Conservation (phyloP, 2,113 vertebrate species). For the Hystrix brachyura region DNA sequence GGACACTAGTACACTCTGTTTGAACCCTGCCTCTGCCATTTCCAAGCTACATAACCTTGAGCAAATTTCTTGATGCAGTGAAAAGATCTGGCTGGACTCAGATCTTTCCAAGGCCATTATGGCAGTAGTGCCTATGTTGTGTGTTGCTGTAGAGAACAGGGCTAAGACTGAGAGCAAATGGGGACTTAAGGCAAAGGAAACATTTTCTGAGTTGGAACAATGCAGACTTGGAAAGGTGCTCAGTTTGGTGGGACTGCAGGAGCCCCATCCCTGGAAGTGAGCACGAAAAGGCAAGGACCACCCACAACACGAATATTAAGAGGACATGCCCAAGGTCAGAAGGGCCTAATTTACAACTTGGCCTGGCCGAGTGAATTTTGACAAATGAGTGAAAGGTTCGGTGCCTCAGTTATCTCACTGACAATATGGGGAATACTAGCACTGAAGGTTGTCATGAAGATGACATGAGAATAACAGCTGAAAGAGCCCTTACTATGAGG, state of each 20-base stretch:
- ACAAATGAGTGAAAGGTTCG: background rate
- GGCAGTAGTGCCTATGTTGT: fast-evolving
- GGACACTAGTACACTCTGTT: background rate
- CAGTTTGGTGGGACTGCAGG: background rate
- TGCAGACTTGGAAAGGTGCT: background rate
- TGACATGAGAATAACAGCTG: background rate
- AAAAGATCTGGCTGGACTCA: background rate
- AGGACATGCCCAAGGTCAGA: background rate
- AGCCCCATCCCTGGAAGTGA: background rate
- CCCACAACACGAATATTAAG: background rate
- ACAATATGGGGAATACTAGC: background rate
- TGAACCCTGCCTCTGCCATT: background rate
- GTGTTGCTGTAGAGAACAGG: background rate
- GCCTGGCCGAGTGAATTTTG: background rate
- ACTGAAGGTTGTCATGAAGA: background rate
- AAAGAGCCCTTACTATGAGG: background rate
- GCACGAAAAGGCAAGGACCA: background rate
- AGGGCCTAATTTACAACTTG: background rate
- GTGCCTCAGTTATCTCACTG: background rate
- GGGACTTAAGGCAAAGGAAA: background rate
- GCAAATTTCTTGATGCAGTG: background rate
- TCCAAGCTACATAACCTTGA: background rate
- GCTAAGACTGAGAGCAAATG: background rate
- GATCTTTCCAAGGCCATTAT: background rate
- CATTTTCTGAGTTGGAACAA: background rate